phyloP scores from a whole-genome alignment of 1,140 invertebrate genomes.

The Sarcophaga peregrina region DNA sequence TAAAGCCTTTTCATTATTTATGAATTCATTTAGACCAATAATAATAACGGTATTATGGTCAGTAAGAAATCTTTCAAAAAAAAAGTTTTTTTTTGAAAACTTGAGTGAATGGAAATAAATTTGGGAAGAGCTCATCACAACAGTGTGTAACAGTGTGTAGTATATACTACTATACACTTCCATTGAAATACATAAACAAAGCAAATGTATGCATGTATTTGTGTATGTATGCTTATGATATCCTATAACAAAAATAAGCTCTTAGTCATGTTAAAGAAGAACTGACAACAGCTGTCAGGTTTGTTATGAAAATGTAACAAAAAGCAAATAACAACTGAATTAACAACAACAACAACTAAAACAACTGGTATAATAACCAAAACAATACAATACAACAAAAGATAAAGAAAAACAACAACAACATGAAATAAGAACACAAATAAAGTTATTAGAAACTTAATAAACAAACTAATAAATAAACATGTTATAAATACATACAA shows the following conservation, averaged over 20 bases:
- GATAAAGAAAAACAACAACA: not conserved
- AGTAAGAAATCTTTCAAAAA: not conserved
- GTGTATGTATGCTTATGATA: too few relatives aligned
- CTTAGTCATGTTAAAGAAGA: slow-evolving; percentile 30
- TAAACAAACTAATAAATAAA: not conserved
- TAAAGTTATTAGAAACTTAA: not conserved
- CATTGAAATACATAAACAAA: too few relatives aligned
- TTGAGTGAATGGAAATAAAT: too few relatives aligned
- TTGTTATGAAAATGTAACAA: slow-evolving; percentile 27
- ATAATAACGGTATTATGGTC: not conserved
- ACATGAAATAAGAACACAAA: not conserved
- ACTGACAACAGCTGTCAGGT: slow-evolving; percentile 28
- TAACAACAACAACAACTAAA: not conserved
- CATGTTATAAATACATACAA: too few relatives aligned
- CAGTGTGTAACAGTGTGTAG: too few relatives aligned
- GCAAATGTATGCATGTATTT: too few relatives aligned
- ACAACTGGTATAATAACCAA: too few relatives aligned
- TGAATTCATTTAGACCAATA: not conserved
- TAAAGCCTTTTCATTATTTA: not conserved
- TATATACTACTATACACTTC: too few relatives aligned
- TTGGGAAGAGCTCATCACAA: too few relatives aligned
- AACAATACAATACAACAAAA: not conserved
- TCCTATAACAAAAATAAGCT: not conserved
- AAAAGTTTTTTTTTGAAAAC: too few relatives aligned
- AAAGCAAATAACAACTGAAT: not conserved